Evolutionary conservation across 1,140 invertebrate species (phyloP).

Genomic region (Drosophila mojavensis): DNA sequence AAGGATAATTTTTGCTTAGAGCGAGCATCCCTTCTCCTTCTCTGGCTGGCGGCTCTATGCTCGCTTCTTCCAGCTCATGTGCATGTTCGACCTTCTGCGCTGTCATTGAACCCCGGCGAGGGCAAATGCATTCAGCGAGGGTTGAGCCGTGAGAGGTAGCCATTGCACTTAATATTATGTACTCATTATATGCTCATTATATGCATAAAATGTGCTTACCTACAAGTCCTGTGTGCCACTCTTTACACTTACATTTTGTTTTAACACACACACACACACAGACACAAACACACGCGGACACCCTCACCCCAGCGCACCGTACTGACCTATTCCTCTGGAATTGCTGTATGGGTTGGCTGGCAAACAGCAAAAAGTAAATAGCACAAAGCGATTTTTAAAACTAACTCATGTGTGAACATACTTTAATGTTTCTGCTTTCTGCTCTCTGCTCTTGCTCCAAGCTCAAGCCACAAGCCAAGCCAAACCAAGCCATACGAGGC

Average conservation of each 20-base stretch:
- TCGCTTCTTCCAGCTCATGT: slow-evolving; percentile 5
- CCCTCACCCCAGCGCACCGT: slow-evolving; percentile 55
- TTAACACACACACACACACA: slow-evolving; percentile 17
- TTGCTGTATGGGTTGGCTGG: slow-evolving; percentile 60
- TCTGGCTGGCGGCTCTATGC: not conserved
- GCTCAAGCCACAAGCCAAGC: not conserved
- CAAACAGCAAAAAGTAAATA: slow-evolving; percentile 43
- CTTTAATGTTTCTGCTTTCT: slow-evolving; percentile 52
- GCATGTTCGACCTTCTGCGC: slow-evolving; percentile 73
- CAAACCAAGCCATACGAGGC: too few species aligned
- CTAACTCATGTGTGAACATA: slow-evolving; percentile 54
- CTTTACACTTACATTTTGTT: slow-evolving; percentile 19
- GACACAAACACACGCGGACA: slow-evolving; percentile 32
- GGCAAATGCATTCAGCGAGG: slow-evolving; percentile 52
- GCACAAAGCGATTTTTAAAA: slow-evolving; percentile 56
- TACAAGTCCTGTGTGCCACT: slow-evolving; percentile 43
- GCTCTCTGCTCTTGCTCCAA: not conserved
- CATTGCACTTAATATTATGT: slow-evolving; percentile 46
- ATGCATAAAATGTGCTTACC: slow-evolving; percentile 45
- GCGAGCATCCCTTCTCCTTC: slow-evolving; percentile 30
- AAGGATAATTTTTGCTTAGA: slow-evolving; percentile 35
- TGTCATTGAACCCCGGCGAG: slow-evolving; percentile 78
- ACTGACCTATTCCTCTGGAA: slow-evolving; percentile 83
- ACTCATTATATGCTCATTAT: slow-evolving; percentile 56
- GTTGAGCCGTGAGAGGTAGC: slow-evolving; percentile 20